Percentiles rank a stretch among this genome's conserved stretches.
These are phyloP conservation scores for Heterodera filipjevi DNA, from an alignment of 2,888 invertebrate species.

Conservation along the genomic window DNA sequence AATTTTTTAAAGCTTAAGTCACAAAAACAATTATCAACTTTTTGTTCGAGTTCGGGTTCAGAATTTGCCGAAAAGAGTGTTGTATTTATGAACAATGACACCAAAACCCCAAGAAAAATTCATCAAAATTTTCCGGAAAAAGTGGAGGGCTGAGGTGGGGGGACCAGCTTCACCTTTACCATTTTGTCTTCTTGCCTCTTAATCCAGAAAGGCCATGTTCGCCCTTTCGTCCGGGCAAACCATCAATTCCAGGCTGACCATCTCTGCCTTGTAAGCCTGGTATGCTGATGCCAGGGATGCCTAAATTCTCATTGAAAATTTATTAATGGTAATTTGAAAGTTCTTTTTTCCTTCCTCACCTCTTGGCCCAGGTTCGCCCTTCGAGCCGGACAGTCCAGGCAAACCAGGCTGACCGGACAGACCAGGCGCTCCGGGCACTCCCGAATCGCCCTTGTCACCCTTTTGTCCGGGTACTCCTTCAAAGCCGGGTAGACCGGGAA, in stretches of 20 bases:
- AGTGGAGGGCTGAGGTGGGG: too few relatives aligned
- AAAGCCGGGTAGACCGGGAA: slow-evolving; percentile 53
- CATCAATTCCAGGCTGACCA: slow-evolving; percentile 64
- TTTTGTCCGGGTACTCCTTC: slow-evolving; percentile 60
- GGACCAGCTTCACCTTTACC: too few relatives aligned
- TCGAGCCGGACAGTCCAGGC: slow-evolving; percentile 72
- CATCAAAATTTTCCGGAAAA: too few relatives aligned
- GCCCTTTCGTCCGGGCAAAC: slow-evolving; percentile 64
- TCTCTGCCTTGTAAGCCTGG: slow-evolving; percentile 63
- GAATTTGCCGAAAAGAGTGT: too few relatives aligned
- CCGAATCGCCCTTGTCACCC: slow-evolving; percentile 61
- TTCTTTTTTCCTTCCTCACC: too few relatives aligned
- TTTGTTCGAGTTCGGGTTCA: too few relatives aligned
- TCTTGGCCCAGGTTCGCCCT: slow-evolving; percentile 51
- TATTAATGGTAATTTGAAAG: not conserved
- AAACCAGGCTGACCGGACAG: slow-evolving; percentile 54
- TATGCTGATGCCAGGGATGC: slow-evolving; percentile 60
- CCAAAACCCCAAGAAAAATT: too few relatives aligned
- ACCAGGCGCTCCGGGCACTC: slow-evolving; percentile 55
- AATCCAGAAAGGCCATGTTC: slow-evolving; percentile 63
- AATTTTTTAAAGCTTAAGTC: too few relatives aligned
- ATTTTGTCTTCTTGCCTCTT: too few relatives aligned
- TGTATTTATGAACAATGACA: too few relatives aligned
- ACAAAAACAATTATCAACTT: too few relatives aligned
- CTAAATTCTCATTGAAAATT: slow-evolving; percentile 34